Evolutionary conservation across 1,140 invertebrate genomes (phyloP), one percentile per base, ranked within the genome.

Genomic region (Bombus pyrosoma): DNA sequence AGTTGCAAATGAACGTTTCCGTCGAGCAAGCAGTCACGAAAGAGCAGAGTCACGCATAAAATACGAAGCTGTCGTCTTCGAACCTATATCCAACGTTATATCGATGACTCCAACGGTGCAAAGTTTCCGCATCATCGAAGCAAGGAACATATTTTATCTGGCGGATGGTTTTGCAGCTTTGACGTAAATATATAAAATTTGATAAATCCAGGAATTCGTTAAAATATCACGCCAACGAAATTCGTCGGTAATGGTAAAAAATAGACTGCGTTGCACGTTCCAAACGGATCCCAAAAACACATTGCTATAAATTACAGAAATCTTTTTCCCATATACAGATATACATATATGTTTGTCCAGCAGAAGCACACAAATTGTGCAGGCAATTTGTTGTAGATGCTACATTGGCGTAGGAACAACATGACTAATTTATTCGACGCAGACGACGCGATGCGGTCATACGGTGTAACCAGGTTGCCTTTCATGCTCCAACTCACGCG

Each of bases 341-440:
- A n/a, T 22, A 13, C 28, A 8, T n/a, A n/a, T 5, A 6, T 9
- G 25, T n/a, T 15, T 22, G n/a, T 37, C 37, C 22, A 28, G 32
- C 43, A 43, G 43, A 8, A 10, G 9, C 28, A 28, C 22, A 32
- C 28, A 41, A 25, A 53, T 28, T 15, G 37, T 66, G 39, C 28
- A 0, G 57, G 81, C 22, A 28, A 69, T 78, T 80, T 80, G 53
- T 84, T 62, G 37, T n/a, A 47, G 66, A 25, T 53, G n/a, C 12
- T 80, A 64, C 68, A 4, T 37, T 8, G 32, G 10, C 1, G 18
- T 37, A n/a, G 68, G 32, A 80, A 72, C 68, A 71, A 64, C 77
- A 28, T 15, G 76, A 13, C 47, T 73, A 73, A 81, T 85, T 85
- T 71, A 85, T 79, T 79, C 77, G 77, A 64, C 69, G 53, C 47